These are phyloP conservation scores for Lasioglossum figueresi DNA, from an alignment of 2,888 invertebrate genomes.

Conservation along the genomic window DNA sequence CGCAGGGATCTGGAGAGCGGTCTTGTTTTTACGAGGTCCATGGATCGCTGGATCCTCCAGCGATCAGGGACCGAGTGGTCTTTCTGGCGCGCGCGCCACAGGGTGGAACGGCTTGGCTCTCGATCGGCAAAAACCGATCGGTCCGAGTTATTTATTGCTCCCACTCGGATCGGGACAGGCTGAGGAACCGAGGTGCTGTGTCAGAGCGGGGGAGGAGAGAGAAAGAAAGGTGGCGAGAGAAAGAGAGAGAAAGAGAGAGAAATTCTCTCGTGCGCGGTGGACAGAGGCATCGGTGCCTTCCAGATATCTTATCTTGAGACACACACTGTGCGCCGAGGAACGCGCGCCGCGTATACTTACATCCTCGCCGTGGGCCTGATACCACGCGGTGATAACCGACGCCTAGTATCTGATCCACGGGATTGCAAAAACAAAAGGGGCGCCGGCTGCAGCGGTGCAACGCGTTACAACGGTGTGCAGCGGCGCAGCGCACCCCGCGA, in stretches of 20 bases:
- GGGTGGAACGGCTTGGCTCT: constrained; percentile 63
- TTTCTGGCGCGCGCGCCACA: constrained; percentile 39
- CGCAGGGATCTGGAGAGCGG: neutral
- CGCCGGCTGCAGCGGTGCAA: neutral
- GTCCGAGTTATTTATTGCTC: constrained; percentile 81
- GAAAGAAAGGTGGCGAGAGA: neutral
- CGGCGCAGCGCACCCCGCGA: neutral
- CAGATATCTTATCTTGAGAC: constrained; percentile 82
- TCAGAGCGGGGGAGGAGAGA: constrained; percentile 41
- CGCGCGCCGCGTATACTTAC: constrained; percentile 75
- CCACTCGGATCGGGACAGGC: constrained; percentile 71
- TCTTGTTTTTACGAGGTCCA: constrained; percentile 6
- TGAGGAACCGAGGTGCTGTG: constrained; percentile 60
- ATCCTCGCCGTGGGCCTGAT: constrained; percentile 79
- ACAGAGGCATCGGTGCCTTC: constrained; percentile 80
- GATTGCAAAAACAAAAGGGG: constrained; percentile 79
- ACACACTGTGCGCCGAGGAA: constrained; percentile 70
- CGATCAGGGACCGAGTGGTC: neutral
- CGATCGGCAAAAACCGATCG: constrained; percentile 82
- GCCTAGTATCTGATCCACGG: constrained; percentile 80
- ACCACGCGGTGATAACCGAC: constrained; percentile 78
- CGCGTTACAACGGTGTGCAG: neutral
- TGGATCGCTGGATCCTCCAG: neutral
- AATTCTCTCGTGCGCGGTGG: constrained; percentile 68
- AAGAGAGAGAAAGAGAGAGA: neutral